Evolutionary conservation across 2,113 vertebrate species (phyloP), one percentile per base, ranked within the genome.

Genomic region (Caloenas nicobarica): DNA sequence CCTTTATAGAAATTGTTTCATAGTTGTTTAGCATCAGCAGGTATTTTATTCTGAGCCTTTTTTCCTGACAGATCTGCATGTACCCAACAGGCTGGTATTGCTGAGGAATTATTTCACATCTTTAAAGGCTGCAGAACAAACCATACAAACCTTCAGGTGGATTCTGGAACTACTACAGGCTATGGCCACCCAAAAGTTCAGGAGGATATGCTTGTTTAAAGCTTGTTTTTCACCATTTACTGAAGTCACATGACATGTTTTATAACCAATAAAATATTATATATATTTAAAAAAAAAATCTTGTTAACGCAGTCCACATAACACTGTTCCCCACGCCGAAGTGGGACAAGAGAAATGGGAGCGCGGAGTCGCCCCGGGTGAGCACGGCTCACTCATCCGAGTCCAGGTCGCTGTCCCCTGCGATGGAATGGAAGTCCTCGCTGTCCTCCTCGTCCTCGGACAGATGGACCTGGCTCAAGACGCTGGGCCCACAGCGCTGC

Each of bases 391-490:
- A 98, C 91, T 98, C 97, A 53, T 99, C 99, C 6, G 99, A 99
- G 97, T 99, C 99, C 95, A 99, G 96, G 96, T 99, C 99, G 76
- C 99, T 99, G 97, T 99, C 99, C 93, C 98, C 99, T 46, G 98
- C 99, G 60, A 99, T 98, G 28, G 99, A 99, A 93, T 98, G 97
- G 53, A 99, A 99, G 88, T 99, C 99, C 96, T 99, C 99, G 0
- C 99, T 99, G 96, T 99, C 98, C 51, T 99, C 99, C 95, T 99
- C 99, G 15, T 99, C 99, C 92, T 99, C 99, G 72, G 99, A 99
- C 62, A 99, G 98, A 70, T 98, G 99, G n/a, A 99, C 99, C 84
- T 99, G 99, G 57, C 98, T 98, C 64, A 99, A 98, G 33, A 99
- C 99, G 1, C 99, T 99, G 2, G 99, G 99, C 24, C 99, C 99